These are phyloP conservation scores for Nasonia oneida DNA, from an alignment of 2,888 invertebrate species.

Conservation along the genomic window DNA sequence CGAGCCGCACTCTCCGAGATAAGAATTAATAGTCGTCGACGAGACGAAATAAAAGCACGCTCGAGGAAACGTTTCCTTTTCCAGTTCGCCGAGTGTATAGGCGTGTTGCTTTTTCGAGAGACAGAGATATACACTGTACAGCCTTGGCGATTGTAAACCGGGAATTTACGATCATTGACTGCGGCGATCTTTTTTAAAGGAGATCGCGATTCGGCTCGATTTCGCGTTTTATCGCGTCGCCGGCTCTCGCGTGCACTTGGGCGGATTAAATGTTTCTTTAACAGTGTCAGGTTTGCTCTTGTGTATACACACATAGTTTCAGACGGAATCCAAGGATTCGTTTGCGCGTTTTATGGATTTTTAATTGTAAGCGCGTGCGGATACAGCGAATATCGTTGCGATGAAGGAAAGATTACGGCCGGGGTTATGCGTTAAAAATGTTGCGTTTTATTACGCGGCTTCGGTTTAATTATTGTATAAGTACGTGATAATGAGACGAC, in stretches of 20 bases:
- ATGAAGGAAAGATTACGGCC: background rate
- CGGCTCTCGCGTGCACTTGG: constrained; percentile 27
- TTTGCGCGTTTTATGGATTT: constrained; percentile 47
- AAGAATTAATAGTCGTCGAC: constrained; percentile 56
- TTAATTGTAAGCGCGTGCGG: constrained; percentile 44
- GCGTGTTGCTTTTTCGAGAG: background rate
- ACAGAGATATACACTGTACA: background rate
- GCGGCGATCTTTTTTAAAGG: constrained; percentile 25
- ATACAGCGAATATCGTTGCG: constrained; percentile 45
- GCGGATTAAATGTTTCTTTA: constrained; percentile 37
- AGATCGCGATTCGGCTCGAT: constrained; percentile 41
- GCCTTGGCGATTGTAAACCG: constrained; percentile 68
- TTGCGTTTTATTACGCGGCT: constrained; percentile 33
- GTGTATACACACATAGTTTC: constrained; percentile 20
- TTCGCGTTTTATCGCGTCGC: constrained; percentile 31
- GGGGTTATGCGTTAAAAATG: constrained; percentile 35
- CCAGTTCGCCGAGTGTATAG: background rate
- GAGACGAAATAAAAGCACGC: constrained; percentile 45
- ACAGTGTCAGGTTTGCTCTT: background rate
- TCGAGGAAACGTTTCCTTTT: constrained; percentile 50
- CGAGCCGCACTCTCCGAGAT: constrained; percentile 30
- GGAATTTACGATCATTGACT: constrained; percentile 69
- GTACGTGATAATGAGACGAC: constrained; percentile 42
- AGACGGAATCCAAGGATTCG: constrained; percentile 24
- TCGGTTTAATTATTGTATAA: constrained; percentile 39